Conservation (phyloP, 2,888 invertebrate genomes). For the Xestoiulus laeticollis region DNA sequence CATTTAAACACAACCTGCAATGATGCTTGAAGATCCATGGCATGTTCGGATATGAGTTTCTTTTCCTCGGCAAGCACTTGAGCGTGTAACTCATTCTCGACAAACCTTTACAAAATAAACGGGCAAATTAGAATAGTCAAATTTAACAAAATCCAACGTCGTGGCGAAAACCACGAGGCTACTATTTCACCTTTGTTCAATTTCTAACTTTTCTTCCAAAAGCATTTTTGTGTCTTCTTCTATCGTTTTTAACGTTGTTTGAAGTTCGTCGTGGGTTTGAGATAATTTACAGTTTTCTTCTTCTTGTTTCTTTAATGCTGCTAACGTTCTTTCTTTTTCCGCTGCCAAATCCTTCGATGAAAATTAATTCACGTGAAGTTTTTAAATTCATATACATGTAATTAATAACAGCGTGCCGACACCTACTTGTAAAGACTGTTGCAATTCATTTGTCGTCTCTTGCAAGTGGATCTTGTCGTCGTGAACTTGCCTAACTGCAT, state of each 20-base stretch:
- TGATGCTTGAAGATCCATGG: conserved; percentile 63
- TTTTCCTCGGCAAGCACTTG: conserved; percentile 65
- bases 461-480: conserved; percentile 61
- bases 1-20: conserved; percentile 60
- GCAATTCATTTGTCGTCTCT: conserved; percentile 60
- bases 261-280: conserved; percentile 62
- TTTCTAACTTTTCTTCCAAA: conserved; percentile 62
- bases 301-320: conserved; percentile 61
- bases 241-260: conserved; percentile 61
- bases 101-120: not conserved
- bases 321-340: conserved; percentile 63
- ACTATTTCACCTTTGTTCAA: conserved; percentile 53
- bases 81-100: conserved; percentile 57
- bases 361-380: not conserved
- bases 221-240: conserved; percentile 63
- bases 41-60: conserved; percentile 64
- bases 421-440: conserved; percentile 55
- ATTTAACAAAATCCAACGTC: no score
- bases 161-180: no score
- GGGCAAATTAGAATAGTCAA: not conserved
- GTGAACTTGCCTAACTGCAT: conserved; percentile 62
- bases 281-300: conserved; percentile 64
- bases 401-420: not conserved
- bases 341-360: conserved; percentile 61
- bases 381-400: not conserved